A percentile compares a stretch with the other conserved stretches of the same genome.
These are phyloP conservation scores for Spheniscus humboldti DNA, from an alignment of 2,797 vertebrate species.

Conservation along the genomic window DNA sequence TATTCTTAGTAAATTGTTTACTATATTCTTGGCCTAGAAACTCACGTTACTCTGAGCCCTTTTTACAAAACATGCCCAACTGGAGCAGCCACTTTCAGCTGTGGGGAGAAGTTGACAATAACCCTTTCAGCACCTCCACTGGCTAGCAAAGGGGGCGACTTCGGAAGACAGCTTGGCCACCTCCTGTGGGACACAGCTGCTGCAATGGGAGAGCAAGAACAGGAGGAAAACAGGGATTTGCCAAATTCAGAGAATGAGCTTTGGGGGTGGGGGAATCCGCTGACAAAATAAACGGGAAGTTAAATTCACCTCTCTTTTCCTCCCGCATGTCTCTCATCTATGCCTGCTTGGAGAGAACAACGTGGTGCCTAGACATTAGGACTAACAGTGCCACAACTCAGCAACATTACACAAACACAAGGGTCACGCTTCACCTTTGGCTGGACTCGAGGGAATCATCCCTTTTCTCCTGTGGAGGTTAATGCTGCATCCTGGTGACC, in stretches of 20 bases:
- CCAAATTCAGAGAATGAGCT: not conserved
- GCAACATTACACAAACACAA: not conserved
- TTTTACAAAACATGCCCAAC: not conserved
- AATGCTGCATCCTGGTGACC: not conserved
- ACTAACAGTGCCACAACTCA: not conserved
- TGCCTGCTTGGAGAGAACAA: not conserved
- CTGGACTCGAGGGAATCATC: accelerated
- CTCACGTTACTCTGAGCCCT: not conserved
- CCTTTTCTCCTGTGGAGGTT: not conserved
- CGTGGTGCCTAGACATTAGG: accelerated
- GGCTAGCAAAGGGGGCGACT: not conserved
- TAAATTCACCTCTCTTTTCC: not conserved
- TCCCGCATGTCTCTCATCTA: not conserved
- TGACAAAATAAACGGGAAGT: not conserved
- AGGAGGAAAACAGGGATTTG: not conserved
- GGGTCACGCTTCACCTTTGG: not conserved
- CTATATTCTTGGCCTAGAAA: not conserved
- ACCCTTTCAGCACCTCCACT: not conserved
- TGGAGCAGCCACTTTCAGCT: not conserved
- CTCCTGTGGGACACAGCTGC: not conserved
- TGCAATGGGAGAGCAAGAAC: not conserved
- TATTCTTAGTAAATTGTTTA: not conserved
- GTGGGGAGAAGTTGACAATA: not conserved
- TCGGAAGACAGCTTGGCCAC: not conserved
- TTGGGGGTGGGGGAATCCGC: not conserved